A percentile compares a stretch with the other conserved stretches of the same genome.
Conservation (phyloP, 2,113 vertebrate species). For the Bubo scandiacus region DNA sequence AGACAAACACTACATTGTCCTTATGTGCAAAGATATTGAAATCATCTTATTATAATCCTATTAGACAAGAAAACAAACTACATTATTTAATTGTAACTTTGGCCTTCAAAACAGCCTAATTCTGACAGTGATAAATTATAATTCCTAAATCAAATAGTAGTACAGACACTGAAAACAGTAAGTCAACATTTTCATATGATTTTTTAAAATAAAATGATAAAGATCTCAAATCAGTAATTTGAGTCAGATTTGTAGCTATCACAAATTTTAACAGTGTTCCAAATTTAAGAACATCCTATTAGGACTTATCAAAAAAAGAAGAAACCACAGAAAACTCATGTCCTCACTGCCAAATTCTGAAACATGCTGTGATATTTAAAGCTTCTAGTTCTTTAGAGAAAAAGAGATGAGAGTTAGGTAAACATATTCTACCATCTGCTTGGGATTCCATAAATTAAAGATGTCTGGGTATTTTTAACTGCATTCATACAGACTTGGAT, state of each 20-base stretch:
- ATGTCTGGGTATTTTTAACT: slow-evolving; percentile 64
- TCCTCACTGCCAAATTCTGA: slow-evolving; percentile 26
- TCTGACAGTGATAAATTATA: not conserved
- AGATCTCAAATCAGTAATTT: not conserved
- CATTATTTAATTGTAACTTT: not conserved
- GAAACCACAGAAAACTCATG: not conserved
- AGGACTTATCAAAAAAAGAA: not conserved
- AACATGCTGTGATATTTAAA: slow-evolving; percentile 50
- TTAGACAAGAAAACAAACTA: not conserved
- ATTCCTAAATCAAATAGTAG: not conserved
- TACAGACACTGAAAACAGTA: not conserved
- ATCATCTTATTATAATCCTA: not conserved
- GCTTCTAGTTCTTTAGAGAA: slow-evolving; percentile 44
- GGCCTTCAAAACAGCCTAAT: not conserved
- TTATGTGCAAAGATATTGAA: not conserved
- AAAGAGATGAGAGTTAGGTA: slow-evolving; percentile 43
- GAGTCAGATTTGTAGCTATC: not conserved
- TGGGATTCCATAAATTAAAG: slow-evolving; percentile 71
- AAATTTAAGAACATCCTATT: not conserved
- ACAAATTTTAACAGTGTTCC: not conserved
- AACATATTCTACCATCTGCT: slow-evolving; percentile 65
- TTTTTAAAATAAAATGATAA: not conserved
- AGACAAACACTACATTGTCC: not conserved
- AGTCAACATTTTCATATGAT: not conserved
- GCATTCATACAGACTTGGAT: slow-evolving; percentile 22